Conservation (phyloP, 2,113 vertebrate genomes). For the Tretioscincus oriximinensis region DNA sequence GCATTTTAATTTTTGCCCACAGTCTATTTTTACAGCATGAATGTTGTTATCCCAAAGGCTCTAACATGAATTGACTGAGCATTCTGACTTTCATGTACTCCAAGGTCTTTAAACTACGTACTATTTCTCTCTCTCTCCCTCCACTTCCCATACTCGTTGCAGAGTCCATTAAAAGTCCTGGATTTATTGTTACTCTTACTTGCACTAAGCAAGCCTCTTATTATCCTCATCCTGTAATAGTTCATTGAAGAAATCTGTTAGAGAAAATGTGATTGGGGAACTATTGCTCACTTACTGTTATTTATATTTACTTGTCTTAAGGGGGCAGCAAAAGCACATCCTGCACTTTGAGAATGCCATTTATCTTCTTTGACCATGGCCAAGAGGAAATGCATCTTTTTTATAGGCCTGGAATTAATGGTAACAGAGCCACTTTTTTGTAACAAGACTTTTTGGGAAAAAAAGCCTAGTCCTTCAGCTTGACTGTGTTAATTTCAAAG, state of each 20-base stretch:
- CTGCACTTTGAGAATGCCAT: not conserved
- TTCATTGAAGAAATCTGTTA: not conserved
- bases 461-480: conserved; percentile 43
- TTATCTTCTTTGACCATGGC: conserved; percentile 35
- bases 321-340: conserved; percentile 72
- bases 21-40: conserved; percentile 27
- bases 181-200: conserved; percentile 38
- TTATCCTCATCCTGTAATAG: conserved; percentile 16
- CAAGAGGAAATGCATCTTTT: conserved; percentile 58
- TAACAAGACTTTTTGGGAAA: conserved; percentile 54
- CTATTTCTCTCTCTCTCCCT: conserved; percentile 11
- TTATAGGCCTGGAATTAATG: conserved; percentile 51
- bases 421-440: conserved; percentile 45
- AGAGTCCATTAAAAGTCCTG: conserved; percentile 20
- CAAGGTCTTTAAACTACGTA: conserved; percentile 12
- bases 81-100: not conserved
- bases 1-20: conserved; percentile 1
- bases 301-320: conserved; percentile 75
- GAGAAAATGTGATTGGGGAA: conserved; percentile 36
- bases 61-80: not conserved
- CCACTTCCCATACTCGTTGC: not conserved
- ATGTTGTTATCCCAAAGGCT: conserved; percentile 4
- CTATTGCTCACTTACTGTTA: conserved; percentile 31
- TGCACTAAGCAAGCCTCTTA: conserved; percentile 6
- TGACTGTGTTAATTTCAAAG: conserved; percentile 44